These are phyloP conservation scores for Cosmia trapezina DNA, from an alignment of 2,888 invertebrate species.

Conservation along the genomic window DNA sequence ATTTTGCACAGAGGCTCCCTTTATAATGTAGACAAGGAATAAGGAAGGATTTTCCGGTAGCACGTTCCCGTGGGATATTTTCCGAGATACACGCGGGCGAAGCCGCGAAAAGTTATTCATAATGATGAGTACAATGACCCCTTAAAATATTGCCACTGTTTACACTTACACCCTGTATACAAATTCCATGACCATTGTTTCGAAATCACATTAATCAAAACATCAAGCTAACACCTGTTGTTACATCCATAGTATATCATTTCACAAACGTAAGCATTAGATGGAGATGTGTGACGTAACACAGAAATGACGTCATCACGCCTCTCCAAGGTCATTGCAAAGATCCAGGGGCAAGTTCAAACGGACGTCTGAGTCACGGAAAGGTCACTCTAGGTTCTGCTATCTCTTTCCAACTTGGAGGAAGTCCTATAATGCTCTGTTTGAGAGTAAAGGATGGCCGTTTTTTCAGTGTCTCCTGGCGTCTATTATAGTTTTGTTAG, in stretches of 20 bases:
- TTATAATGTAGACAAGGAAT: too few relatives aligned
- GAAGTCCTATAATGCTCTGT: constrained; percentile 9
- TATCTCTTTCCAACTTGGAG: constrained; percentile 45
- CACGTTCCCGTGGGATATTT: too few relatives aligned
- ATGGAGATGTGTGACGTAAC: constrained; percentile 39
- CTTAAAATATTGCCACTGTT: too few relatives aligned
- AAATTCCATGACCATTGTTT: background rate
- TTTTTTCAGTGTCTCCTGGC: constrained; percentile 20
- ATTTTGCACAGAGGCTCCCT: too few relatives aligned
- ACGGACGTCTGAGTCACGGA: constrained; percentile 47
- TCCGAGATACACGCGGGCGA: too few relatives aligned
- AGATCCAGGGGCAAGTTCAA: constrained; percentile 63
- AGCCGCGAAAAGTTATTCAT: too few relatives aligned
- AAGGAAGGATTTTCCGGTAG: too few relatives aligned
- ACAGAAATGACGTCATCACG: constrained; percentile 58
- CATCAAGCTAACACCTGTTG: constrained; percentile 6
- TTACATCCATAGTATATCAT: background rate
- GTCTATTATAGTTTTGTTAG: constrained; percentile 32
- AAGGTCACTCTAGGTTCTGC: constrained; percentile 41
- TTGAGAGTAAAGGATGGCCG: constrained; percentile 7
- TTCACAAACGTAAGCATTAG: constrained; percentile 12
- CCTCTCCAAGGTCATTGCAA: constrained; percentile 55
- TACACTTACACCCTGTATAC: too few relatives aligned
- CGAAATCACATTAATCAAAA: constrained; percentile 12
- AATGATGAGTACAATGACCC: too few relatives aligned